Conservation (phyloP, 2,888 invertebrate genomes). For the Chymomyza caudatula region DNA sequence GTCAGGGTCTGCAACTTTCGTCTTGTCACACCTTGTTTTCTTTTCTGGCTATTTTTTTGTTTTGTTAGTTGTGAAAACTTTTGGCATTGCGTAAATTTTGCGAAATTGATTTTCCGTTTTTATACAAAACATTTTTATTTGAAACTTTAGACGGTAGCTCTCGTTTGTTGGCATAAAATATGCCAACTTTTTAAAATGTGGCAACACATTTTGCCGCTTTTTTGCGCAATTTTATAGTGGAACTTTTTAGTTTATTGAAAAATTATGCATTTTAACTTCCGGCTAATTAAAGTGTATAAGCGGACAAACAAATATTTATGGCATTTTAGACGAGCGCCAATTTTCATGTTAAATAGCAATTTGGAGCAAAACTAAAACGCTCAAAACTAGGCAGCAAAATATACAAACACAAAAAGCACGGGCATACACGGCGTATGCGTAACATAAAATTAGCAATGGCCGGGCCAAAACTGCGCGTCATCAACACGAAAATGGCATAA, state of each 20-base stretch:
- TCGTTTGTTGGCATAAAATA: not conserved
- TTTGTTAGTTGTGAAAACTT: not conserved
- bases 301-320: not conserved
- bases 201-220: not conserved
- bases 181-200: not conserved
- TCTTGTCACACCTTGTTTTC: not conserved
- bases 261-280: not conserved
- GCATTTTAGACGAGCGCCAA: not conserved
- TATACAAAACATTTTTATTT: not conserved
- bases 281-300: not conserved
- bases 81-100: not conserved
- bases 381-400: conserved; percentile 61
- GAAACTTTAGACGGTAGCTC: not conserved
- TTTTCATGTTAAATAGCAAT: conserved; percentile 32
- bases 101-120: not conserved
- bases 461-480: conserved; percentile 33
- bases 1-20: not conserved
- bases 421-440: conserved; percentile 48
- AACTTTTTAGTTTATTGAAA: not conserved
- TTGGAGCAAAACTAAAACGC: conserved; percentile 41
- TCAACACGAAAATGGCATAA: conserved; percentile 15
- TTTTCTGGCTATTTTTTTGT: not conserved
- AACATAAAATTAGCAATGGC: conserved; percentile 57
- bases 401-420: conserved; percentile 15
- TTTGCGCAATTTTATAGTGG: no score